A percentile compares a stretch with the other conserved stretches of the same genome.
phyloP scores from a whole-genome alignment of 2,888 invertebrate genomes.

The Horisme vitalbata region DNA sequence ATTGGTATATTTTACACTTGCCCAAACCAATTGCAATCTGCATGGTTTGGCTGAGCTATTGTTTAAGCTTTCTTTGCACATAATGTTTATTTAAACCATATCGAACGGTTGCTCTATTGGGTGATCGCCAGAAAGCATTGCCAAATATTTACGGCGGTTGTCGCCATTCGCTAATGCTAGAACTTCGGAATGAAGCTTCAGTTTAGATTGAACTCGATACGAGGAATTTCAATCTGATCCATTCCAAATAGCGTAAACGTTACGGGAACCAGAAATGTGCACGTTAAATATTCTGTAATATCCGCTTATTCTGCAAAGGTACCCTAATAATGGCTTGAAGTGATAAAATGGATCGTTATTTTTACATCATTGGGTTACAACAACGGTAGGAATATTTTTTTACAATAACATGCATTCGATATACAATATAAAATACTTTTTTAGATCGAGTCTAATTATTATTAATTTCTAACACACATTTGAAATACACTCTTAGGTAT shows the following conservation, averaged over 20 bases:
- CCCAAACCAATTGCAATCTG: slow-evolving; percentile 24
- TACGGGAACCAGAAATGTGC: slow-evolving; percentile 33
- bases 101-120: slow-evolving; percentile 55
- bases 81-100: slow-evolving; percentile 47
- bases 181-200: slow-evolving; percentile 46
- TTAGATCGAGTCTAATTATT: too few relatives aligned
- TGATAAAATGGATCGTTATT: too few relatives aligned
- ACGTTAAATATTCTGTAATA: slow-evolving; percentile 29
- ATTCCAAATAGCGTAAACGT: slow-evolving; percentile 32
- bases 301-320: slow-evolving; percentile 28
- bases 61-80: slow-evolving; percentile 29
- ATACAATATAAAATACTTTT: too few relatives aligned
- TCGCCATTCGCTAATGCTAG: slow-evolving; percentile 53
- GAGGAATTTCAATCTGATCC: slow-evolving; percentile 37
- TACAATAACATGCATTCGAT: too few relatives aligned
- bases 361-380: too few relatives aligned
- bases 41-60: slow-evolving; percentile 21
- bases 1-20: slow-evolving; percentile 28
- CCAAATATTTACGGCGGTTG: slow-evolving; percentile 65
- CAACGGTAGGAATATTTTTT: too few relatives aligned
- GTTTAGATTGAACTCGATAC: slow-evolving; percentile 46
- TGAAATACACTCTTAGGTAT: neutral
- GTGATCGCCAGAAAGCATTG: slow-evolving; percentile 63
- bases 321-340: slow-evolving; percentile 15
- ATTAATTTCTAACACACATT: too few relatives aligned